phyloP scores from a whole-genome alignment of 2,113 vertebrate species.

The Corydoras maculifer region DNA sequence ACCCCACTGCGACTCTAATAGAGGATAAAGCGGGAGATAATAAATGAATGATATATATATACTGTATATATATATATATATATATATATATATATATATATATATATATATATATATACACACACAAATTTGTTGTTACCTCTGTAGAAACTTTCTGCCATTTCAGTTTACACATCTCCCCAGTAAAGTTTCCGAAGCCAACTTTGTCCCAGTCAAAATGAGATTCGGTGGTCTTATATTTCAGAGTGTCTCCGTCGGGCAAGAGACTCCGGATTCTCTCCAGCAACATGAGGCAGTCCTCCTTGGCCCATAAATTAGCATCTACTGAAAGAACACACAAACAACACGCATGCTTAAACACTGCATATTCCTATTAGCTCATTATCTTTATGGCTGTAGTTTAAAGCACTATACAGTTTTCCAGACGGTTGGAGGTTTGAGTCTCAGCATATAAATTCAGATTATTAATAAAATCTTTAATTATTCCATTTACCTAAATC shows the following conservation, averaged over 20 bases:
- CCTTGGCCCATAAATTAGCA: conserved; percentile 63
- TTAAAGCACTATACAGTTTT: no score
- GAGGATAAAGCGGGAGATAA: no score
- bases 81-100: no score
- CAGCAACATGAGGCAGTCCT: conserved; percentile 65
- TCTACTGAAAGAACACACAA: conserved; percentile 13
- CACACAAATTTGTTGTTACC: conserved; percentile 44
- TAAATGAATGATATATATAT: no score
- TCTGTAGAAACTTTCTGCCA: conserved; percentile 69
- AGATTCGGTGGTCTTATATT: conserved; percentile 71
- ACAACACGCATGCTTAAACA: neutral
- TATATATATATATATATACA: neutral
- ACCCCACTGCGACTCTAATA: no score
- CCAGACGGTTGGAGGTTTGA: no score
- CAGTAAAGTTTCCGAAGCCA: conserved; percentile 61
- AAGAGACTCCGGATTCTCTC: conserved; percentile 64
- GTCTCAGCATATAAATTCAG: no score
- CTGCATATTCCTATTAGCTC: no score
- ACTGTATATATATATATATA: no score
- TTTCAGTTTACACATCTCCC: conserved; percentile 68
- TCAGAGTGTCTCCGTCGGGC: conserved; percentile 64
- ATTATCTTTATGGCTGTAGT: no score
- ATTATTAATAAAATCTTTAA: no score
- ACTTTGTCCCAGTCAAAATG: conserved; percentile 76
- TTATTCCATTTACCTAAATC: neutral